Percentiles rank a stretch among this genome's conserved stretches.
phyloP scores from a whole-genome alignment of 2,113 vertebrate species.

The Cheirogaleus medius region DNA sequence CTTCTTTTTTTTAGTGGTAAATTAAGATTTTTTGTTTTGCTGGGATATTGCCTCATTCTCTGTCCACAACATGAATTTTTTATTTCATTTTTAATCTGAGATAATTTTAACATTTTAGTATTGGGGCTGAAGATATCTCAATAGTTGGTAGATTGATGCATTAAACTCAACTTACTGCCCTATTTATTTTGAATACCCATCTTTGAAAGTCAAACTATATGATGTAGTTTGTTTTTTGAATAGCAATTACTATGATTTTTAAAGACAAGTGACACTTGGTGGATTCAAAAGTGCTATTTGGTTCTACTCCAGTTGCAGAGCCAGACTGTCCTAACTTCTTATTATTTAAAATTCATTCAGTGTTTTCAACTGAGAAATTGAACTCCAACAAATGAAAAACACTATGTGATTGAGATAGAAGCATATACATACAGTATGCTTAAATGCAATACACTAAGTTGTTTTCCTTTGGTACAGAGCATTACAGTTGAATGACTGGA shows the following conservation, averaged over 20 bases:
- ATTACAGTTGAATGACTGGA: background rate
- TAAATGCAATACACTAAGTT: background rate
- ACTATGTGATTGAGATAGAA: background rate
- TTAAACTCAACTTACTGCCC: background rate
- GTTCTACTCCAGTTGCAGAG: conserved; percentile 27
- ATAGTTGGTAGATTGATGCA: background rate
- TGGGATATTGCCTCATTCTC: background rate
- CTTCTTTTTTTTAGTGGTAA: conserved; percentile 1
- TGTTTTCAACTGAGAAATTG: background rate
- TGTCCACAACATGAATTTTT: background rate
- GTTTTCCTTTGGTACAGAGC: background rate
- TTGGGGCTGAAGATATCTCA: background rate
- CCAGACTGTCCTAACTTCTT: background rate
- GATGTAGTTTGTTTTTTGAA: conserved; percentile 13
- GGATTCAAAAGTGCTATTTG: background rate
- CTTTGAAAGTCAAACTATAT: background rate
- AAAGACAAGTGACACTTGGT: background rate
- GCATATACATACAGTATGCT: background rate
- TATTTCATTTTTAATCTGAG: background rate
- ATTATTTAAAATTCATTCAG: conserved; percentile 8
- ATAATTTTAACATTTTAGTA: background rate
- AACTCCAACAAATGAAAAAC: background rate
- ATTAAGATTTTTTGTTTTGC: background rate
- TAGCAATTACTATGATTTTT: conserved; percentile 9
- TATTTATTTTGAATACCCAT: background rate